Evolutionary conservation across 1,140 invertebrate species (phyloP).

Genomic region (Brachystomella parvula): DNA sequence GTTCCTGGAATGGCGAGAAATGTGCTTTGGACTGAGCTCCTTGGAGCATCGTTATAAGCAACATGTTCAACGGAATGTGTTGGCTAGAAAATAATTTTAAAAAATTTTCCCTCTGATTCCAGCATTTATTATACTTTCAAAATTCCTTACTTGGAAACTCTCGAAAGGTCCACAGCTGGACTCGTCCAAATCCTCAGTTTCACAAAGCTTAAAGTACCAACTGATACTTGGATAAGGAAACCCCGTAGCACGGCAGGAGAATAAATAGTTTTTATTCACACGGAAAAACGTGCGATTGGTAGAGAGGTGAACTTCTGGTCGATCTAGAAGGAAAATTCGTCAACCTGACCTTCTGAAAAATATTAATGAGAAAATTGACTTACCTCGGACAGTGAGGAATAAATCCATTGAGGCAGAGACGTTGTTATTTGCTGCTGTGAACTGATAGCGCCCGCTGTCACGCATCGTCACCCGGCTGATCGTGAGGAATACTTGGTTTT

Average conservation of each 20-base stretch:
- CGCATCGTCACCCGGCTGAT: neutral
- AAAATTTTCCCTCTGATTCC: neutral
- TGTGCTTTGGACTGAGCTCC: neutral
- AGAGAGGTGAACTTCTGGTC: neutral
- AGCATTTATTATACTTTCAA: too few relatives aligned
- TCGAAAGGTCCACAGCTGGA: neutral
- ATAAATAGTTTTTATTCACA: neutral
- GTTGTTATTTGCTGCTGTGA: conserved; percentile 6
- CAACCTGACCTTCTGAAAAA: neutral
- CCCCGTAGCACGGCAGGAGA: conserved; percentile 18
- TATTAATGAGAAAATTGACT: neutral
- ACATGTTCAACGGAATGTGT: neutral
- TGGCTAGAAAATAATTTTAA: conserved; percentile 2
- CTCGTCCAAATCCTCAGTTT: neutral
- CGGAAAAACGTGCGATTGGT: neutral
- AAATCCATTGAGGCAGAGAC: conserved; percentile 1
- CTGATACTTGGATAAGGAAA: conserved; percentile 18
- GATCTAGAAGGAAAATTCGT: conserved; percentile 9
- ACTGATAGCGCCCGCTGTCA: conserved; percentile 22
- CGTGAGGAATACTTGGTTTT: conserved; percentile 7
- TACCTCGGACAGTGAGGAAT: conserved; percentile 12
- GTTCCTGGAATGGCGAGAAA: neutral
- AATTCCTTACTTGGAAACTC: neutral
- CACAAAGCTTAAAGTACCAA: conserved; percentile 23
- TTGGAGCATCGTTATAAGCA: conserved; percentile 6